These are phyloP conservation scores for Anthopleura xanthogrammica DNA, from an alignment of 92 coral and sea anemone species.

Conservation along the genomic window DNA sequence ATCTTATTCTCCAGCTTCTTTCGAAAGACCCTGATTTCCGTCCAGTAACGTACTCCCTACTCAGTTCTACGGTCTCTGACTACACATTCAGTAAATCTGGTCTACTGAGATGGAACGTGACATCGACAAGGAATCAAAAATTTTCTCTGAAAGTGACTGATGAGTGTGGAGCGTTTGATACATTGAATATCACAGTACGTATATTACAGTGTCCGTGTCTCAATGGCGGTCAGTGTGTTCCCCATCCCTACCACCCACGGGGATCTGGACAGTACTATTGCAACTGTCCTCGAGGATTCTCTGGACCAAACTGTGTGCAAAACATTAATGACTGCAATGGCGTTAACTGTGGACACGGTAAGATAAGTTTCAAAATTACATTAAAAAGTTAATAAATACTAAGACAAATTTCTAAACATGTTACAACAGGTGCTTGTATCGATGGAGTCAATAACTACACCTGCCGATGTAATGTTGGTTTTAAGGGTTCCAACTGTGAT, in stretches of 20 bases:
- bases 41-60: too few species aligned
- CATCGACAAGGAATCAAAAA: background rate
- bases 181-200: slow-evolving; percentile 19
- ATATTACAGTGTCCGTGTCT: slow-evolving; percentile 32
- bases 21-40: slow-evolving; percentile 53
- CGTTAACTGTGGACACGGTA: slow-evolving; percentile 16
- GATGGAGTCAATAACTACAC: slow-evolving; percentile 50
- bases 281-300: slow-evolving; percentile 19
- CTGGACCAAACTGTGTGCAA: slow-evolving; percentile 6
- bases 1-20: slow-evolving; percentile 32
- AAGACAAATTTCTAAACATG: background rate
- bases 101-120: slow-evolving; percentile 43
- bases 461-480: slow-evolving; percentile 62
- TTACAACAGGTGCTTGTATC: slow-evolving; percentile 36
- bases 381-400: background rate
- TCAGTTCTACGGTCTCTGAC: slow-evolving; percentile 8
- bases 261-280: slow-evolving; percentile 23
- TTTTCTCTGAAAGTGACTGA: slow-evolving; percentile 1
- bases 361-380: background rate
- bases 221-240: background rate
- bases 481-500: slow-evolving; percentile 58
- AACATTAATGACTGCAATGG: slow-evolving; percentile 10
- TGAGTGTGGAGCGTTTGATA: background rate
- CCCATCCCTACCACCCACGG: slow-evolving; percentile 1
- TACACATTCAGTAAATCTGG: slow-evolving; percentile 28